Evolutionary conservation across 2,797 vertebrate species (phyloP), one percentile per base, ranked within the genome.

Genomic region (Sebastes wilsoni): DNA sequence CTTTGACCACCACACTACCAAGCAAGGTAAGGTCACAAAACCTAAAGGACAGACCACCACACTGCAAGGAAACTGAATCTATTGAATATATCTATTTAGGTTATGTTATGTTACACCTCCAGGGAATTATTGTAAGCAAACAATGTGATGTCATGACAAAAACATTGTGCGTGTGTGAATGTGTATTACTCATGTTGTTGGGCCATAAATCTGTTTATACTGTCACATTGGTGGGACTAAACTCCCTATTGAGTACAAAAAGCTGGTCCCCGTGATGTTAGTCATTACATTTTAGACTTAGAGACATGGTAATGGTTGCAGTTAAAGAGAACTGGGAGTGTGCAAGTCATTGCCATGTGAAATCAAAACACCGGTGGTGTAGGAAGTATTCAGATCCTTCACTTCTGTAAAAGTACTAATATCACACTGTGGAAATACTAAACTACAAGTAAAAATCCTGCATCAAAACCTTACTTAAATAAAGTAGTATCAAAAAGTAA

Each of bases 21-120:
- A 83, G 62, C 56, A 91, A 88, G 83, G 92, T 92, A 89, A 78
- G 91, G 46, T 66, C 18, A 70, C 5, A 28, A 59, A 34, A 65
- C 1, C 7, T 52, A 3, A n/a, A 32, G 16, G 2, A n/a, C 10
- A 71, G 16, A 32, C 14, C 10, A 49, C 6, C 6, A 20, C 7
- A 76, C n/a, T 66, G 38, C n/a, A 25, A 61, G 13, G 8, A 58
- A 25, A 62, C 1, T 13, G 3, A 23, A 23, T 66, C 13, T 66
- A 23, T 42, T 22, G 6, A 28, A 34, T 56, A 22, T 28, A 69
- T 55, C 10, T 6, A 38, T 65, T 65, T 25, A 65, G 22, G n/a
- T 38, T 65, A 23, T 2, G n/a, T 46, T 56, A 49, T 0, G 0
- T 9, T 12, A 55, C 56, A 42, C 25, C 18, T 64, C 13, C 8